Evolutionary conservation across 2,888 invertebrate species (phyloP).

Genomic region (Synergus gifuensis): DNA sequence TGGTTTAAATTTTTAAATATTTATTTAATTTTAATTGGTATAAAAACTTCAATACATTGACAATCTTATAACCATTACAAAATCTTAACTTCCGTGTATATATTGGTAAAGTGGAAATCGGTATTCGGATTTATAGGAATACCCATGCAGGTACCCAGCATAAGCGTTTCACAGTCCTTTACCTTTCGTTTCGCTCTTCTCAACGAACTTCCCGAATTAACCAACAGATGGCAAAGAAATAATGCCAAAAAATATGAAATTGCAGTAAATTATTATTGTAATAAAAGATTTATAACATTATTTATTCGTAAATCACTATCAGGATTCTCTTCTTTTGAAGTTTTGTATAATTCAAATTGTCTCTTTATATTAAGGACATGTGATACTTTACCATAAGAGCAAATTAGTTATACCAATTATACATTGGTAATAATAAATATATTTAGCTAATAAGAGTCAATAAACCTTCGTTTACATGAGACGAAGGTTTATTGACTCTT

Average conservation of each 20-base stretch:
- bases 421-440: no score
- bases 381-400: no score
- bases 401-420: no score
- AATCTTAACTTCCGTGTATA: background rate
- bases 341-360: background rate
- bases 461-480: no score
- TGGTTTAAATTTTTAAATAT: background rate
- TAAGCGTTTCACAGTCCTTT: background rate
- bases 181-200: background rate
- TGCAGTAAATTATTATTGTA: no score
- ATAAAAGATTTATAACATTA: background rate
- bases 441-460: no score
- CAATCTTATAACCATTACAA: no score
- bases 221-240: background rate
- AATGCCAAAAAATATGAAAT: background rate
- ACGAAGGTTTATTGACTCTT: no score
- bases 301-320: background rate
- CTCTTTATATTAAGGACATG: no score
- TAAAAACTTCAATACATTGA: background rate
- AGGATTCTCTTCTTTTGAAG: fast-evolving
- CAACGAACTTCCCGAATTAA: background rate
- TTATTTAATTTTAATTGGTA: background rate
- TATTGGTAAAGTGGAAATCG: background rate
- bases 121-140: background rate
- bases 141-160: no score